Conservation (phyloP, 2,113 vertebrate genomes). For the Bagarius yarrelli region DNA sequence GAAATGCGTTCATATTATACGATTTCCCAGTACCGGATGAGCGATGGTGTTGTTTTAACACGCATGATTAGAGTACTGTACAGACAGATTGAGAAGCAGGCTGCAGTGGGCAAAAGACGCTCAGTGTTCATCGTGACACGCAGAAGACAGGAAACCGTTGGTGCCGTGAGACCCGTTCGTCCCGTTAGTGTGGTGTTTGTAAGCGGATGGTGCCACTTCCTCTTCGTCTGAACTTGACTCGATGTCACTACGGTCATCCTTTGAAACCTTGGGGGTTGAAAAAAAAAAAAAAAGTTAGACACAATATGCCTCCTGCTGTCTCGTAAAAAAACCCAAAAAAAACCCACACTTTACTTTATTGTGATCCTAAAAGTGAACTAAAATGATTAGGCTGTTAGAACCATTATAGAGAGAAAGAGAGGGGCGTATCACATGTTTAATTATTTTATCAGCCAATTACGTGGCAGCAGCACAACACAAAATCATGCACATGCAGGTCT, state of each 20-base stretch:
- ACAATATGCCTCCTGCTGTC: background rate
- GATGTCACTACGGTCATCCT: constrained; percentile 92
- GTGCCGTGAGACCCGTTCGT: constrained; percentile 82
- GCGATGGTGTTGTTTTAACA: constrained; percentile 73
- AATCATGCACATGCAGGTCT: background rate
- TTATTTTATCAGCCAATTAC: background rate
- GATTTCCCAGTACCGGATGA: constrained; percentile 81
- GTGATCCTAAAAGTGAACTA: too few relatives aligned
- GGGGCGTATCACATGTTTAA: background rate
- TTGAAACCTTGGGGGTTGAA: constrained; percentile 85
- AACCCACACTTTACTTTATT: too few relatives aligned
- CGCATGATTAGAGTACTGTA: constrained; percentile 45
- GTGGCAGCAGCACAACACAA: background rate
- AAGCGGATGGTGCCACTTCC: constrained; percentile 72
- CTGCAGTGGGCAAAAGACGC: constrained; percentile 53
- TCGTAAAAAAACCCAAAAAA: background rate
- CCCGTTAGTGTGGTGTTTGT: constrained; percentile 84
- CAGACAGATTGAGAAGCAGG: constrained; percentile 57
- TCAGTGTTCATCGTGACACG: constrained; percentile 86
- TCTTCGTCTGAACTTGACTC: constrained; percentile 98
- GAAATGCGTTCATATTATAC: constrained; percentile 76
- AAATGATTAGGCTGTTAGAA: background rate
- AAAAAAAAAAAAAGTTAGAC: background rate
- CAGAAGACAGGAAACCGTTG: constrained; percentile 86
- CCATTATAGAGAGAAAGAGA: background rate